Base-by-base conservation (phyloP, 1,140 invertebrate genomes). In the Drosophila miranda region DNA sequence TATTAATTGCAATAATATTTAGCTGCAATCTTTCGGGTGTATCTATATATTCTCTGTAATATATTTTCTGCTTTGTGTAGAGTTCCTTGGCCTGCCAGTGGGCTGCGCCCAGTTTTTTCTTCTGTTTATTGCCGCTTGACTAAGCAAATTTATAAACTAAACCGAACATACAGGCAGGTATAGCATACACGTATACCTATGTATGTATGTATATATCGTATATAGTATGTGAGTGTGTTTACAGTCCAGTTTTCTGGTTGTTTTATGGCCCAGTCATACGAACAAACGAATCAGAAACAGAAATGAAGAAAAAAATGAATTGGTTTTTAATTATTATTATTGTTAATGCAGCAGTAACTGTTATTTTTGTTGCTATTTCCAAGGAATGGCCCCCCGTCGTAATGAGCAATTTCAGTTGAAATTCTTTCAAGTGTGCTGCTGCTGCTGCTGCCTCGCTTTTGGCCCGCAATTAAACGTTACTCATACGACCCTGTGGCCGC, bases 271-370 rank as follows among this genome's bases (percentile, higher is more conserved):
- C 34, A 68, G 62, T 38, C 49, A 28, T 30, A 42, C 61, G 14
- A 38, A 54, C 63, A 53, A 67, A 55, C 64, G 7, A 54, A 67
- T 48, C 64, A 28, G 50, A 55, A 48, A 61, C 44, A 64, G 41
- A 62, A 63, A 55, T 16, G 62, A 55, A 38, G 43, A 41, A 67
- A 75, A 86, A 87, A 87, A 78, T n/a, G 87, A 87, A 86, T 87
- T 77, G 82, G 78, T 87, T 87, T 86, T 86, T 86, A 84, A 84
- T 84, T 84, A 86, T 84, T 77, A 80, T 84, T 86, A 84, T 86
- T 84, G 73, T 86, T 81, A 77, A 55, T 68, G 66, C 69, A 71
- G 61, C 66, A 67, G 72, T 78, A 74, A 62, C 60, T 38, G 52
- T 51, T 68, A 70, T 50, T 68, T 46, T 34, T 46, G 41, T 42